Base-by-base conservation (phyloP, 2,113 vertebrate genomes). In the Accipiter virgatus region DNA sequence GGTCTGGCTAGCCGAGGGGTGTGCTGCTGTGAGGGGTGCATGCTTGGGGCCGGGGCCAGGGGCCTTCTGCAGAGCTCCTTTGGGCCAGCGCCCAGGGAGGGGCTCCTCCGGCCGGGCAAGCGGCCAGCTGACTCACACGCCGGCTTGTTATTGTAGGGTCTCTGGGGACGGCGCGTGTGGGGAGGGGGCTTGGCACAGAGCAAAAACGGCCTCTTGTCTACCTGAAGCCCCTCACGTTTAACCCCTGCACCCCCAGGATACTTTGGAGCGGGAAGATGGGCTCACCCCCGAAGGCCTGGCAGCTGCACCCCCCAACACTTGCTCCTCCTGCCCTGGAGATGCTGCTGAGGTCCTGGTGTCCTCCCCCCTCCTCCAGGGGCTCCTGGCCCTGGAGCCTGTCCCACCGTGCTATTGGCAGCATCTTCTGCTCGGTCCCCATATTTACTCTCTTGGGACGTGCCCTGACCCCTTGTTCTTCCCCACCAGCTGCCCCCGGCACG, bases 11-110 rank as follows among this genome's bases (percentile, higher is more conserved):
- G 92, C 72, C 0, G 11, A 94, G 77, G 83, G 53, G 21, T 77
- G 87, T 92, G 93, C 91, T 91, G 75, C 67, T 70, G 62, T 45
- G 36, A 36, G 86, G 79, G 56, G 61, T 70, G 66, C 2, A 5
- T 50, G 75, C 77, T 47, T 91, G 95, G 72, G 94, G 95, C 94
- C 86, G 15, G 93, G 74, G 82, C 90, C 79, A 88, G 84, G 90
- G 95, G 93, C 88, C 96, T 93, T 95, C 55, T 25, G 63, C 56
- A n/a, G 45, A 77, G 90, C 90, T 96, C 95, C 90, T 93, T 90
- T 97, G 96, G 94, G 95, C 91, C 84, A 81, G 94, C 23, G 91
- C 94, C 96, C 93, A 95, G 96, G 96, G 95, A 96, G 96, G 96
- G 95, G 96, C 94, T 97, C 86, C 95, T 95, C 77, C 31, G 56